These are phyloP conservation scores for Sebastes cheni DNA, from an alignment of 2,797 vertebrate genomes.

Conservation along the genomic window DNA sequence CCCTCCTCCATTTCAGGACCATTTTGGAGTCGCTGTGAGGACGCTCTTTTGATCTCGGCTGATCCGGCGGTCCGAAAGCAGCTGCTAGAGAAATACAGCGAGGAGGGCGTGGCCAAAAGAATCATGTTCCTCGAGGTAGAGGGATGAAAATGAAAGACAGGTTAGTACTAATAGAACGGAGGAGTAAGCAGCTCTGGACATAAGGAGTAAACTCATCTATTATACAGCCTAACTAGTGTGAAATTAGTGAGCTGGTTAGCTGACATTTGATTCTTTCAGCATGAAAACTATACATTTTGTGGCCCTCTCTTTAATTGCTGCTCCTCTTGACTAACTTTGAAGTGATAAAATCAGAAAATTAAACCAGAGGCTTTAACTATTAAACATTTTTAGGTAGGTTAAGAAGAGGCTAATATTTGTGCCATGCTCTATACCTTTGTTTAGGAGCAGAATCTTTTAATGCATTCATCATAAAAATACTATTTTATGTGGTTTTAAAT, in stretches of 20 bases:
- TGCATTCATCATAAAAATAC: neutral
- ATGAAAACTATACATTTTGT: neutral
- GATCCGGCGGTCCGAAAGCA: constrained; percentile 36
- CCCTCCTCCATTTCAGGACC: constrained; percentile 29
- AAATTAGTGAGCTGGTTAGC: neutral
- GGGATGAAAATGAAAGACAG: constrained; percentile 20
- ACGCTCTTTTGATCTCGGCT: constrained; percentile 59
- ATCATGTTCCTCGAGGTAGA: constrained; percentile 69
- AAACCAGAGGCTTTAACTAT: neutral
- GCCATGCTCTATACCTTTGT: neutral
- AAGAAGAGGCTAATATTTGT: neutral
- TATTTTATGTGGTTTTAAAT: neutral
- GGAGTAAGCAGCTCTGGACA: neutral
- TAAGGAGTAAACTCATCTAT: neutral
- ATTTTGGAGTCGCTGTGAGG: constrained; percentile 72
- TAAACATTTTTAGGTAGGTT: neutral
- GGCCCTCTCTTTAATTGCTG: neutral
- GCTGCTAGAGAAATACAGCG: constrained; percentile 75
- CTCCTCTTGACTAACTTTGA: neutral
- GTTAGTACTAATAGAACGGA: neutral
- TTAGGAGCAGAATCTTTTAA: neutral
- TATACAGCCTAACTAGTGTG: fast-evolving
- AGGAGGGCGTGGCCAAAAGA: constrained; percentile 70
- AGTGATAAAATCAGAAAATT: neutral
- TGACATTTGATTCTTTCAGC: neutral